phyloP scores from a whole-genome alignment of 37 sponge, comb jelly and placozoan genomes.

The Beroe ovata region DNA sequence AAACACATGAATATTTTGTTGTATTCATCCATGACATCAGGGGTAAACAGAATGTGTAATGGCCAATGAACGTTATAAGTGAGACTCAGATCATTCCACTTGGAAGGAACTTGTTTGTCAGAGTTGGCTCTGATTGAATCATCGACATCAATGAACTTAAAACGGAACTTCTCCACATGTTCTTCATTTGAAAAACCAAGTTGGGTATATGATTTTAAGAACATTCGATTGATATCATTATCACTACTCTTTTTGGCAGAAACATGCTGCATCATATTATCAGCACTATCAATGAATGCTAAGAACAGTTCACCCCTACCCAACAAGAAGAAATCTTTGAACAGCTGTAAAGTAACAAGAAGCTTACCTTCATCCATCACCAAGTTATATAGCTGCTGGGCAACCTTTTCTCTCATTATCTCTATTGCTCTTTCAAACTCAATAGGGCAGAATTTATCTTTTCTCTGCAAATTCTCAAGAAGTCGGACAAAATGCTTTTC shows the following conservation, averaged over 20 bases:
- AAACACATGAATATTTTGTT: slow-evolving; percentile 82
- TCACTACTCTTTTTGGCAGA: slow-evolving; percentile 28
- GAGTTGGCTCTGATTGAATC: background rate
- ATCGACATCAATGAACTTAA: background rate
- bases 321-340: slow-evolving; percentile 90
- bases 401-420: slow-evolving; percentile 62
- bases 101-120: slow-evolving; percentile 2
- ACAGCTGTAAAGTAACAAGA: slow-evolving; percentile 55
- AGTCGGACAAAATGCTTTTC: slow-evolving; percentile 16
- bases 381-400: slow-evolving; percentile 2
- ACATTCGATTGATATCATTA: slow-evolving; percentile 30
- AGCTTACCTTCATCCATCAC: slow-evolving; percentile 67
- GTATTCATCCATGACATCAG: slow-evolving; percentile 77
- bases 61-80: slow-evolving; percentile 83
- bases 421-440: slow-evolving; percentile 61
- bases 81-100: slow-evolving; percentile 76
- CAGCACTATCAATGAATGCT: slow-evolving; percentile 77
- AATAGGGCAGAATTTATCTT: slow-evolving; percentile 44
- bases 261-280: slow-evolving; percentile 70
- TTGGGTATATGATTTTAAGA: slow-evolving; percentile 30
- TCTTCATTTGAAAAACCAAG: slow-evolving; percentile 32
- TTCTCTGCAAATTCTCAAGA: background rate
- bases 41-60: slow-evolving; percentile 85
- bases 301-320: slow-evolving; percentile 94
- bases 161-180: slow-evolving; percentile 32